Evolutionary conservation across 92 coral and sea anemone genomes (phyloP).

Genomic region (Siderastrea siderea): DNA sequence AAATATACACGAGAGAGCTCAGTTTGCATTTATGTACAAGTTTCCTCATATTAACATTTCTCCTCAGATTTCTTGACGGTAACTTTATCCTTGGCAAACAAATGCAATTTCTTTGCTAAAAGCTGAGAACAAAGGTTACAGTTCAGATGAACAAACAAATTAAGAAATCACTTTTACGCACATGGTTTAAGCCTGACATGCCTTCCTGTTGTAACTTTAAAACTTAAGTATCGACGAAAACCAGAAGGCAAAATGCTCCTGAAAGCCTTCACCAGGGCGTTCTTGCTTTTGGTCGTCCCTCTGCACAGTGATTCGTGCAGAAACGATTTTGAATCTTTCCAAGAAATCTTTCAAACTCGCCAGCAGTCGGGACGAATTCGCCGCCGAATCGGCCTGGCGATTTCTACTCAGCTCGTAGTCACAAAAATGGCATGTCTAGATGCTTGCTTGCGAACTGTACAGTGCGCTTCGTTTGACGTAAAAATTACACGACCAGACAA

Average conservation of each 20-base stretch:
- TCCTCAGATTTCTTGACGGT: background rate
- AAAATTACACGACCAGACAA: too few relatives aligned
- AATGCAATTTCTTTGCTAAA: too few relatives aligned
- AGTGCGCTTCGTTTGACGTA: background rate
- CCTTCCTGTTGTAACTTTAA: background rate
- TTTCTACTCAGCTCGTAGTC: background rate
- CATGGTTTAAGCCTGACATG: background rate
- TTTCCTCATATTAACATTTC: too few relatives aligned
- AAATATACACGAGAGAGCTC: too few relatives aligned
- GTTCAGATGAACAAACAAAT: too few relatives aligned
- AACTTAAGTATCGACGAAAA: too few relatives aligned
- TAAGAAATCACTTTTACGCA: too few relatives aligned
- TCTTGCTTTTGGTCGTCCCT: background rate
- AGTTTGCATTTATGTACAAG: too few relatives aligned
- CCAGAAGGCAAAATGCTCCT: background rate
- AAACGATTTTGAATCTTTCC: background rate
- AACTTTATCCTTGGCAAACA: background rate
- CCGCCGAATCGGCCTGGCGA: too few relatives aligned
- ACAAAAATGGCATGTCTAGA: constrained; percentile 25
- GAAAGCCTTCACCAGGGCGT: background rate
- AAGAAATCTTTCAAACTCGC: constrained; percentile 2
- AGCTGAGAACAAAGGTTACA: too few relatives aligned
- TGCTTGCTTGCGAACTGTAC: background rate
- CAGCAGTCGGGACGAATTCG: background rate
- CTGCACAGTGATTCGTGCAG: background rate